A percentile compares a stretch with the other conserved stretches of the same genome.
phyloP scores from a whole-genome alignment of 2,113 vertebrate species.

The Nyctereutes procyonoides region DNA sequence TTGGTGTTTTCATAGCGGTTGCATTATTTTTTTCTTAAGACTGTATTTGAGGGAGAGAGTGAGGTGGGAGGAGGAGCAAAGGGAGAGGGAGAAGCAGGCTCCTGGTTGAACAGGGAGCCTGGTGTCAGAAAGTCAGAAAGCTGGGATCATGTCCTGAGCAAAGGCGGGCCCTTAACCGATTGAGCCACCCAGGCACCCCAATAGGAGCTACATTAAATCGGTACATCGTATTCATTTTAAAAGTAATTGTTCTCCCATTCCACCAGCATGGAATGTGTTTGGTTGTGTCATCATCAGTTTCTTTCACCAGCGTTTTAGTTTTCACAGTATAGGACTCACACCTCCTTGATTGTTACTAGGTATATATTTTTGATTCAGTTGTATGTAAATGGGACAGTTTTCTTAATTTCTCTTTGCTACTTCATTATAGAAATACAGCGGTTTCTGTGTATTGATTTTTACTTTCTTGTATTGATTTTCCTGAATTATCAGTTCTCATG shows the following conservation, averaged over 20 bases:
- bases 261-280: not conserved
- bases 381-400: not conserved
- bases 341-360: not conserved
- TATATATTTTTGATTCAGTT: not conserved
- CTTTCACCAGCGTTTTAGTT: not conserved
- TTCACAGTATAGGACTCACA: not conserved
- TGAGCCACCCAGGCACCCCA: too few species aligned
- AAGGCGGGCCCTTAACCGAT: not conserved
- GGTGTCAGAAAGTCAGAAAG: too few species aligned
- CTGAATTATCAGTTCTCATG: not conserved
- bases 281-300: not conserved
- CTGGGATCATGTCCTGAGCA: not conserved
- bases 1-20: not conserved
- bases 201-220: not conserved
- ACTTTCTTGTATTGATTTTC: not conserved
- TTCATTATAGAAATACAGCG: not conserved
- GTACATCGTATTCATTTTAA: not conserved
- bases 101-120: not conserved
- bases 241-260: not conserved
- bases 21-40: not conserved
- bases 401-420: not conserved
- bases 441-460: not conserved
- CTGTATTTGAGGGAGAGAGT: not conserved
- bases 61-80: not conserved
- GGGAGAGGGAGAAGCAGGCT: not conserved